A percentile compares a stretch with the other conserved stretches of the same genome.
Evolutionary conservation across 2,888 invertebrate genomes (phyloP).

Genomic region (Tenthredo scrophulariae): DNA sequence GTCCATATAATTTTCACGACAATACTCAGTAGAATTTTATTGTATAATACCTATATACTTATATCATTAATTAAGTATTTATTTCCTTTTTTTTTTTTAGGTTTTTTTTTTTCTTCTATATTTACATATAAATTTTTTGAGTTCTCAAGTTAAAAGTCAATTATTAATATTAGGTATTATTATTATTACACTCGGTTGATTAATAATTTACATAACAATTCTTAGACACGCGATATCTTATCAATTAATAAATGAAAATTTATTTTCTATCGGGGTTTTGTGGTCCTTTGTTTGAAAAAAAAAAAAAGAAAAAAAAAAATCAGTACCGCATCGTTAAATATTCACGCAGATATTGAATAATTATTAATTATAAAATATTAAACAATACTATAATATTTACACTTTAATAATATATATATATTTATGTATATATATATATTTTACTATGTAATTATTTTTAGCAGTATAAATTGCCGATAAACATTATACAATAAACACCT

Average conservation of each 20-base stretch:
- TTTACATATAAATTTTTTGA: slow-evolving; percentile 1
- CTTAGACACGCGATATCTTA: not conserved
- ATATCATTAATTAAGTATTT: slow-evolving; percentile 13
- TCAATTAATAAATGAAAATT: not conserved
- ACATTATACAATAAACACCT: not conserved
- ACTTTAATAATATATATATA: not conserved
- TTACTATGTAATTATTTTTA: slow-evolving; percentile 47
- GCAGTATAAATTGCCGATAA: slow-evolving; percentile 29
- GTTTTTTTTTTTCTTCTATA: not conserved
- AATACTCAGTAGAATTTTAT: slow-evolving; percentile 60
- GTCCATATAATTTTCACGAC: slow-evolving; percentile 57
- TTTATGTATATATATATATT: too few relatives aligned
- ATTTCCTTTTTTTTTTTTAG: not conserved
- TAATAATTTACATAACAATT: not conserved
- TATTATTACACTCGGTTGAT: not conserved
- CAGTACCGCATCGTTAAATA: not conserved
- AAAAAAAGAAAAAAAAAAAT: too few relatives aligned
- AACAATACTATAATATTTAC: slow-evolving; percentile 25
- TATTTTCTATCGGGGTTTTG: not conserved
- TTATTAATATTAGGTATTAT: not conserved
- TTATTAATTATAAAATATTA: not conserved
- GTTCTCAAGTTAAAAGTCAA: slow-evolving; percentile 65
- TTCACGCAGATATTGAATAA: not conserved
- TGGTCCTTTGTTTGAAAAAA: not conserved
- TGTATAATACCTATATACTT: slow-evolving; percentile 16